Evolutionary conservation across 2,888 invertebrate genomes (phyloP), one percentile per base, ranked within the genome.

Genomic region (Platerodrilus igneus): DNA sequence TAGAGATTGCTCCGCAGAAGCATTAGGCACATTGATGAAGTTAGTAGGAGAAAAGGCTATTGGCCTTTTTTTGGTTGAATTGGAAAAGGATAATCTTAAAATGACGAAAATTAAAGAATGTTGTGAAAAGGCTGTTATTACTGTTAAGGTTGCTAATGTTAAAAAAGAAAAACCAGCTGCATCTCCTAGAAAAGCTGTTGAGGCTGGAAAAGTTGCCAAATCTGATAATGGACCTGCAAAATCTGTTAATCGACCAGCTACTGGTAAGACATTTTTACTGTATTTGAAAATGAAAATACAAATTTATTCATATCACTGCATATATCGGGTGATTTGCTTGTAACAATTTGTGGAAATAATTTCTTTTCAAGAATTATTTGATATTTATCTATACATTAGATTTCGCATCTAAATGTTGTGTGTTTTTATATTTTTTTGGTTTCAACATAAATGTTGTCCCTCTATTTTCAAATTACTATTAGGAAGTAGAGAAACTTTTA

Each of bases 91-190:
- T 63, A 78, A 80, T 23, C 69, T 94, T 17, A 97, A 96, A 69
- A 85, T 94, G 78, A 78, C 82, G 27, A 97, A 95, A 72, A 86
- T 97, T 28, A 92, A 91, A 66, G 97, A 97, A 64, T 88, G 80
- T 58, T 85, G 86, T 53, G 94, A 96, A 32, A 95, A 94, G 68
- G 93, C 93, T 19, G 88, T 90, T 32, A 86, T 92, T 39, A 74
- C 79, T 50, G 81, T 86, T 3, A 88, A 87, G 67, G 68, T 80
- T 8, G 66, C 78, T 0, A 76, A 76, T 0, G 71, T 73, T 0
- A 78, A 79, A 53, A 86, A 84, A 55, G 74, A 75, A 8, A 76
- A 79, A 44, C 64, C 76, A 0, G 75, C 73, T 29, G 68, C 75
- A 0, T 71, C 73, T 0, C 71, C 77, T 0, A 63, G 74, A 0